Conservation (phyloP, 1,140 invertebrate genomes). For the Brachionus manjavacas region DNA sequence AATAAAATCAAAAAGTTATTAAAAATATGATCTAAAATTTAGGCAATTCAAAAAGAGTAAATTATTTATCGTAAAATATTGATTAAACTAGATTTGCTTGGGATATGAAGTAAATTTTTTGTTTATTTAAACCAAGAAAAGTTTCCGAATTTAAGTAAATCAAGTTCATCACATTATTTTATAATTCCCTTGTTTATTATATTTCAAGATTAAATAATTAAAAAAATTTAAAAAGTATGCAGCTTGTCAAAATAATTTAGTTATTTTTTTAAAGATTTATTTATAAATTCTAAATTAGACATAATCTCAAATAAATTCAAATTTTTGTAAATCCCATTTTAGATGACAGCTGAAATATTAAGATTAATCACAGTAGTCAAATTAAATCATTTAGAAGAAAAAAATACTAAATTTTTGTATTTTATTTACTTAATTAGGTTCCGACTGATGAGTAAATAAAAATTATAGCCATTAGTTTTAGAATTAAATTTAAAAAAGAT, state of each 20-base stretch:
- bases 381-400: neutral
- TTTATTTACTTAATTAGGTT: neutral
- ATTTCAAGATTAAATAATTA: neutral
- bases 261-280: neutral
- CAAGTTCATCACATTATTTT: neutral
- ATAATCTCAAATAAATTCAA: neutral
- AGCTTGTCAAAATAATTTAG: neutral
- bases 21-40: neutral
- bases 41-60: neutral
- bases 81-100: too few relatives aligned
- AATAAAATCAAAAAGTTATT: too few relatives aligned
- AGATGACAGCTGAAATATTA: neutral
- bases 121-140: neutral
- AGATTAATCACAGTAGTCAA: neutral
- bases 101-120: neutral
- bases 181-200: neutral
- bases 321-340: neutral
- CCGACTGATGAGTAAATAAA: conserved; percentile 15
- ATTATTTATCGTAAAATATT: neutral
- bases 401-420: neutral
- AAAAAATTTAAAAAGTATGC: neutral
- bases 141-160: neutral
- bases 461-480: neutral
- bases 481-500: neutral
- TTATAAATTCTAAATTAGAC: neutral